These are phyloP conservation scores for Pseudorasbora parva DNA, from an alignment of 2,113 vertebrate species.

Conservation along the genomic window DNA sequence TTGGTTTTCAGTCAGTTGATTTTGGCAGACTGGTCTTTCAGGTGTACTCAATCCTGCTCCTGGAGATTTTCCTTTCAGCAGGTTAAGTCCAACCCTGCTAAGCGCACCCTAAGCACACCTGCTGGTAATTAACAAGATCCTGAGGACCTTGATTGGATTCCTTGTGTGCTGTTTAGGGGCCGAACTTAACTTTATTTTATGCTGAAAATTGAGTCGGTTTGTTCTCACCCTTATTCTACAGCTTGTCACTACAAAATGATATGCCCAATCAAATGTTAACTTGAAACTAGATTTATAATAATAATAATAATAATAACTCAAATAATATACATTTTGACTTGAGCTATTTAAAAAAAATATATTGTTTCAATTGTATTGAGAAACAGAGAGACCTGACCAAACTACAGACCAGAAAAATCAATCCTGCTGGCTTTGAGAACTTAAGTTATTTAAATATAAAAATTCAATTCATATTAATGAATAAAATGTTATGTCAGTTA, in stretches of 20 bases:
- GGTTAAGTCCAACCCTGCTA: not conserved
- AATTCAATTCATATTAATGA: not conserved
- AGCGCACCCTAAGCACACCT: conserved; percentile 6
- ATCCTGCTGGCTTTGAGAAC: not conserved
- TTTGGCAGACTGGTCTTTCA: not conserved
- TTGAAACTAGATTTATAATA: not conserved
- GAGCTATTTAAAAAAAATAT: too few relatives aligned
- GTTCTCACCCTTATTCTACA: not conserved
- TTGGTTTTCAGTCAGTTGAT: not conserved
- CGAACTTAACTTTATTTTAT: not conserved
- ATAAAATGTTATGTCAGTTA: not conserved
- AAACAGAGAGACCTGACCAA: not conserved
- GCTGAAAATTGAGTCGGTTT: not conserved
- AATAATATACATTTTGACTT: not conserved
- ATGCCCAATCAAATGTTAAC: not conserved
- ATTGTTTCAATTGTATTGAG: not conserved
- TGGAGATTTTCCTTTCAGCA: not conserved
- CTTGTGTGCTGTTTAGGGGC: not conserved
- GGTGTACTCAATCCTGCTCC: not conserved
- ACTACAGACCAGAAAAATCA: not conserved
- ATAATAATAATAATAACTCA: not conserved
- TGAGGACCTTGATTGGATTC: not conserved
- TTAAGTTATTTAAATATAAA: not conserved
- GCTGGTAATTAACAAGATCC: conserved; percentile 18
- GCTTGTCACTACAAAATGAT: not conserved